These are phyloP conservation scores for Pseudotriccus pelzelni DNA, from an alignment of 2,797 vertebrate species.

Conservation along the genomic window DNA sequence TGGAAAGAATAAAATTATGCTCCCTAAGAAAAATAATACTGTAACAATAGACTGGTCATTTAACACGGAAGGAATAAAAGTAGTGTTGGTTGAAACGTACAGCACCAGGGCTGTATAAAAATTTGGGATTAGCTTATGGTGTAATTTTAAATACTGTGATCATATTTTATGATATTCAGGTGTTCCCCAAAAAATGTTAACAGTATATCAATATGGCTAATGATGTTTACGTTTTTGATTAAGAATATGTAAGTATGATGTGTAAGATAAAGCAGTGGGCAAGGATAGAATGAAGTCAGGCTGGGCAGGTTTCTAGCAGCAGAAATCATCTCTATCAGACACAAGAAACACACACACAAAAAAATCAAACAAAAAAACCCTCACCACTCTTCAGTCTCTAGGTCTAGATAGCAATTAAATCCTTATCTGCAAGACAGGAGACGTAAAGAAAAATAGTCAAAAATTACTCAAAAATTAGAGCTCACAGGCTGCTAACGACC, in stretches of 20 bases:
- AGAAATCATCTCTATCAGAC: not conserved
- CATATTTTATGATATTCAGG: not conserved
- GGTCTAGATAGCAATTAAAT: not conserved
- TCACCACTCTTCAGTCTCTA: not conserved
- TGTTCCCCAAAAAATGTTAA: not conserved
- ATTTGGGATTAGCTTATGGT: not conserved
- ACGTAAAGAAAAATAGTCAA: not conserved
- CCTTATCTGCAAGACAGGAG: not conserved
- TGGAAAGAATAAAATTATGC: not conserved
- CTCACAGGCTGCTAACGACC: not conserved
- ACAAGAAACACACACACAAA: not conserved
- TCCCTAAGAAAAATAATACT: not conserved
- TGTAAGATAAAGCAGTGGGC: not conserved
- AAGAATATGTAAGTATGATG: not conserved
- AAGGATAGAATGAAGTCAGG: not conserved
- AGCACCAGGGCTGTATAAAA: not conserved
- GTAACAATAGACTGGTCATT: not conserved
- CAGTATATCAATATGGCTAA: not conserved
- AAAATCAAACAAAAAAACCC: not conserved
- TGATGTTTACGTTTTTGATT: not conserved
- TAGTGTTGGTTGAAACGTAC: not conserved
- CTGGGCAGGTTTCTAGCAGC: not conserved
- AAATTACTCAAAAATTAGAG: not conserved
- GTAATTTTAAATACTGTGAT: not conserved
- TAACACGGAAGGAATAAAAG: not conserved